These are phyloP conservation scores for Takifugu ocellatus DNA, from an alignment of 2,797 vertebrate species.

Conservation along the genomic window DNA sequence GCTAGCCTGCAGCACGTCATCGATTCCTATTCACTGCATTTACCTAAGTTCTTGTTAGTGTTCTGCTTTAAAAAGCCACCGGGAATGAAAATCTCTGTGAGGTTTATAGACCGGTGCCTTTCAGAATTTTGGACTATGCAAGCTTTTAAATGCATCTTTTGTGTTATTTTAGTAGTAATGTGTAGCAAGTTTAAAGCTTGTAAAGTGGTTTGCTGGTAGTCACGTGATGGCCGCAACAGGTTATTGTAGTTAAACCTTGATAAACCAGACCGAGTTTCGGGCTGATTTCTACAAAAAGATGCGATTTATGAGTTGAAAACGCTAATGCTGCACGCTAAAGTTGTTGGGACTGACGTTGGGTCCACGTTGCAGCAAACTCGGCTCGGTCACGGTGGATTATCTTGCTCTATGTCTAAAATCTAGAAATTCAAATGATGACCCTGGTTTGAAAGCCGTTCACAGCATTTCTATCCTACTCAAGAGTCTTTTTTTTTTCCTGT, in stretches of 20 bases:
- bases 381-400: too few relatives aligned
- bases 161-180: not conserved
- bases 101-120: not conserved
- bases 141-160: not conserved
- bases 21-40: slow-evolving; percentile 3
- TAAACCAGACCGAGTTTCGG: not conserved
- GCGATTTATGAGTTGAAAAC: too few relatives aligned
- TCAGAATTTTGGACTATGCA: not conserved
- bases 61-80: not conserved
- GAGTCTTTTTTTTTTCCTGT: not conserved
- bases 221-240: not conserved
- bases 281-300: not conserved
- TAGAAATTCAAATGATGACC: not conserved
- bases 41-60: slow-evolving; percentile 10
- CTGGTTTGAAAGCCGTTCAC: not conserved
- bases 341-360: too few relatives aligned
- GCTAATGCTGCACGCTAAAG: too few relatives aligned
- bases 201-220: not conserved
- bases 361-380: not conserved
- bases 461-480: not conserved
- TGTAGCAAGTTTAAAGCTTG: not conserved
- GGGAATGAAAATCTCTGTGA: too few relatives aligned
- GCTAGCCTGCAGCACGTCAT: slow-evolving; percentile 38
- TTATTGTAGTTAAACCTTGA: not conserved
- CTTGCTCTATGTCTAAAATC: not conserved